Conservation (phyloP, 2,888 invertebrate genomes). For the Caenorhabditis angaria region DNA sequence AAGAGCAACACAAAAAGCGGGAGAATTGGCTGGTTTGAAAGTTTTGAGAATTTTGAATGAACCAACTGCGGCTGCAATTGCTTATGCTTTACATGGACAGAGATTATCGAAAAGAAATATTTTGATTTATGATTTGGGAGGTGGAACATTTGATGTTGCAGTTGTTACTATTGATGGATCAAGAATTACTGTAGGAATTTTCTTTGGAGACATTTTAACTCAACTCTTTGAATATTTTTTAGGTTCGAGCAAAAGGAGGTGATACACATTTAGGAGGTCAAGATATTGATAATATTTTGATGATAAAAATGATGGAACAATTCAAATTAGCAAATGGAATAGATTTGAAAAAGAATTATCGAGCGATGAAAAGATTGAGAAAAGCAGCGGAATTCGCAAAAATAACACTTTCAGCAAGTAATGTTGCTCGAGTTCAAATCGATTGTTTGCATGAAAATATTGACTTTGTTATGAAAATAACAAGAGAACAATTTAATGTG, state of each 20-base stretch:
- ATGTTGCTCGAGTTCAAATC: conserved; percentile 78
- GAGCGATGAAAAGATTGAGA: conserved; percentile 86
- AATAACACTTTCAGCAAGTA: conserved; percentile 77
- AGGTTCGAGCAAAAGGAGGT: conserved; percentile 37
- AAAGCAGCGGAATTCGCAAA: conserved; percentile 84
- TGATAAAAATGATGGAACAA: conserved; percentile 26
- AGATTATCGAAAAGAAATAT: conserved; percentile 36
- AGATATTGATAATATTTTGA: conserved; percentile 43
- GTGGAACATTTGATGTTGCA: conserved; percentile 45
- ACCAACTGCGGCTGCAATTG: conserved; percentile 41
- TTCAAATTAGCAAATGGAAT: conserved; percentile 77
- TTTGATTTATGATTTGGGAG: conserved; percentile 40
- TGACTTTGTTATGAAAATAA: conserved; percentile 93
- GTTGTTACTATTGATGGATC: conserved; percentile 44
- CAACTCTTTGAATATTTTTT: neutral
- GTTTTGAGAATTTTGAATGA: conserved; percentile 41
- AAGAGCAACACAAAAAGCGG: conserved; percentile 38
- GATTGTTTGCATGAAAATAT: conserved; percentile 92
- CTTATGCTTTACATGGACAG: conserved; percentile 35
- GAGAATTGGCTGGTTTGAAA: conserved; percentile 27
- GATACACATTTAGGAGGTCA: conserved; percentile 47
- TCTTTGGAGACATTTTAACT: neutral
- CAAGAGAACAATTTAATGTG: conserved; percentile 91
- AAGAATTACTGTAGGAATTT: conserved; percentile 34
- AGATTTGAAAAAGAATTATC: conserved; percentile 84